These are phyloP conservation scores for Galbula dea DNA, from an alignment of 2,113 vertebrate genomes.

Conservation along the genomic window DNA sequence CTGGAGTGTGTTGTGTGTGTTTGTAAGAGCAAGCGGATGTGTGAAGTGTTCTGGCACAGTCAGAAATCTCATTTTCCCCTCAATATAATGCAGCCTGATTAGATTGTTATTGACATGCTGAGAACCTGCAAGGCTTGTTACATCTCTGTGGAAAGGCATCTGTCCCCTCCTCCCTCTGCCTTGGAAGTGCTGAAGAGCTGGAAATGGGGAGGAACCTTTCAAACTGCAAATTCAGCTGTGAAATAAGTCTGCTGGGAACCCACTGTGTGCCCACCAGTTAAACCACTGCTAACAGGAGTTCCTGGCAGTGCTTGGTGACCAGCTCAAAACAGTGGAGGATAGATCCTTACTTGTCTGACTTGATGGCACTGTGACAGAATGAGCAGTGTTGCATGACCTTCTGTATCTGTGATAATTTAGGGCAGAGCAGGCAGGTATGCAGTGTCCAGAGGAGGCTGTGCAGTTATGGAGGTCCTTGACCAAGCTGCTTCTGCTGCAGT, in stretches of 20 bases:
- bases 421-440: not conserved
- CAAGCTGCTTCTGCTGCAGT: accelerated
- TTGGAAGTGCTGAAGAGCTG: constrained; percentile 49
- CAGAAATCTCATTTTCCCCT: constrained; percentile 57
- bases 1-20: constrained; percentile 36
- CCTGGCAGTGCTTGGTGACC: not conserved
- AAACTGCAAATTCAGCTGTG: constrained; percentile 61
- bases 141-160: constrained; percentile 55
- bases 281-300: not conserved
- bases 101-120: constrained; percentile 67
- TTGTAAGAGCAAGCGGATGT: constrained; percentile 45
- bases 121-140: constrained; percentile 51
- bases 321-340: not conserved
- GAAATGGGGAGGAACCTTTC: constrained; percentile 21
- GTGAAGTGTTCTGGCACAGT: constrained; percentile 58
- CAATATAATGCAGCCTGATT: constrained; percentile 69
- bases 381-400: not conserved
- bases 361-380: not conserved
- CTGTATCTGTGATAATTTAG: accelerated
- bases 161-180: constrained; percentile 25
- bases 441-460: not conserved
- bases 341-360: not conserved
- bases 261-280: constrained; percentile 38
- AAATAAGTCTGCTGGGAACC: constrained; percentile 60
- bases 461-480: not conserved